These are phyloP conservation scores for Fistularia commersonii DNA, from an alignment of 2,797 vertebrate species.

Conservation along the genomic window DNA sequence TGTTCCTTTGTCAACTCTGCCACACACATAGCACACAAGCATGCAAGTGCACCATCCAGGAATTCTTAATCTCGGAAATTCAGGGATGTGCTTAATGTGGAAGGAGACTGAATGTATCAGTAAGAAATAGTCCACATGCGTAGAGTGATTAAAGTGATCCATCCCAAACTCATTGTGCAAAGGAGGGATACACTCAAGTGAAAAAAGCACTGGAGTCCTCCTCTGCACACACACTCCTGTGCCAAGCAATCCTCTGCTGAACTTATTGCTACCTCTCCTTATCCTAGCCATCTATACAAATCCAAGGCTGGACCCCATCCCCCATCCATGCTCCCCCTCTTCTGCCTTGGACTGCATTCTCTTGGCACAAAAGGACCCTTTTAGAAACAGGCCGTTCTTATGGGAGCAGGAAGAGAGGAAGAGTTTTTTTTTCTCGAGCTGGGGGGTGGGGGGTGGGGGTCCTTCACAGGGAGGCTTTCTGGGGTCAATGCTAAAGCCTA, in stretches of 20 bases:
- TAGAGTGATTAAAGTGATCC: constrained; percentile 1
- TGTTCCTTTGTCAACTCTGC: too few species aligned
- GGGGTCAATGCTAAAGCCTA: constrained; percentile 72
- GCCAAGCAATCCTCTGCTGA: constrained; percentile 61
- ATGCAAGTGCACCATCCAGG: too few species aligned
- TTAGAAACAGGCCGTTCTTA: constrained; percentile 70
- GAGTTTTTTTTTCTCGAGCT: constrained; percentile 28
- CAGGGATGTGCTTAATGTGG: not conserved
- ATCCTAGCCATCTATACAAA: constrained; percentile 62
- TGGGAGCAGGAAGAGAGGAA: constrained; percentile 73
- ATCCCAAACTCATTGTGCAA: constrained; percentile 4
- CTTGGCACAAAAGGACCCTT: constrained; percentile 73
- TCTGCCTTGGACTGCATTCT: constrained; percentile 58
- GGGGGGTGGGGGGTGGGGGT: constrained; percentile 9
- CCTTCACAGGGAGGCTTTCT: constrained; percentile 65
- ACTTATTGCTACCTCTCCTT: constrained; percentile 63
- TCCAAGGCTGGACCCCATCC: constrained; percentile 55
- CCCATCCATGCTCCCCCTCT: constrained; percentile 51
- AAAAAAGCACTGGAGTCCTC: constrained; percentile 27
- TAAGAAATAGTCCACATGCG: constrained; percentile 2
- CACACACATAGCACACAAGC: not conserved
- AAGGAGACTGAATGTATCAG: not conserved
- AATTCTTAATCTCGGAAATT: not conserved
- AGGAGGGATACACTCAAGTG: constrained; percentile 16
- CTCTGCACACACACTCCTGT: constrained; percentile 12